These are phyloP conservation scores for Pseudochirops cupreus DNA, from an alignment of 2,797 vertebrate genomes.

Conservation along the genomic window DNA sequence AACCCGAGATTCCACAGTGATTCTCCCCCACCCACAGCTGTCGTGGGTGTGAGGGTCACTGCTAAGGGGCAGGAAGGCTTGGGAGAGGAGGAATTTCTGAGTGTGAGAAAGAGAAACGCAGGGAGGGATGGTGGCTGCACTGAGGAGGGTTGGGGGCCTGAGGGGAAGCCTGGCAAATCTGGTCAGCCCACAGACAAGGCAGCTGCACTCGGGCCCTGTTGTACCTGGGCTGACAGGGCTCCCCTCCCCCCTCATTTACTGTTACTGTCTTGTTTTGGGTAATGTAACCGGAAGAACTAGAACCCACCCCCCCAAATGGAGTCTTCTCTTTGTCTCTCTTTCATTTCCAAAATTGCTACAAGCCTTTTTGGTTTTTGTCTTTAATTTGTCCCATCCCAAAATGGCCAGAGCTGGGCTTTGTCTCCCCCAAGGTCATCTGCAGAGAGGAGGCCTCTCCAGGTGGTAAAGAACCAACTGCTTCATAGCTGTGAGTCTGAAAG, in stretches of 20 bases:
- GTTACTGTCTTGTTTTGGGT: slow-evolving; percentile 4
- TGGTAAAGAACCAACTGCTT: slow-evolving; percentile 37
- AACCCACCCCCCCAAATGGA: neutral
- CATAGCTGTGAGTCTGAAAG: slow-evolving; percentile 7
- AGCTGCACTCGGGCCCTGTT: neutral
- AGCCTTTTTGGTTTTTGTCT: neutral
- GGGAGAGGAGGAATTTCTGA: slow-evolving; percentile 30
- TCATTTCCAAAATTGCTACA: slow-evolving; percentile 2
- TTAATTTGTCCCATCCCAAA: neutral
- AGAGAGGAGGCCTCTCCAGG: slow-evolving; percentile 25
- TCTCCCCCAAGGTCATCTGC: slow-evolving; percentile 39
- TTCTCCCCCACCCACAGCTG: slow-evolving; percentile 7
- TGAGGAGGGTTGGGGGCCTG: neutral
- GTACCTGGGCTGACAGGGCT: neutral
- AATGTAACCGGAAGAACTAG: slow-evolving; percentile 14
- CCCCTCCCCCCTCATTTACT: neutral
- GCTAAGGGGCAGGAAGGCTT: slow-evolving; percentile 31
- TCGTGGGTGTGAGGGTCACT: neutral
- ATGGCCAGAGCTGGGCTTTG: neutral
- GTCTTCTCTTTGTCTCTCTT: neutral
- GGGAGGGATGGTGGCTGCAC: neutral
- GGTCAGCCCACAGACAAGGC: neutral
- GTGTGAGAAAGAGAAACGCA: slow-evolving; percentile 21
- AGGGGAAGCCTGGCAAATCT: neutral
- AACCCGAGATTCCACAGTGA: slow-evolving; percentile 11